These are phyloP conservation scores for Sebastes jordani DNA, from an alignment of 2,797 vertebrate genomes.

Conservation along the genomic window DNA sequence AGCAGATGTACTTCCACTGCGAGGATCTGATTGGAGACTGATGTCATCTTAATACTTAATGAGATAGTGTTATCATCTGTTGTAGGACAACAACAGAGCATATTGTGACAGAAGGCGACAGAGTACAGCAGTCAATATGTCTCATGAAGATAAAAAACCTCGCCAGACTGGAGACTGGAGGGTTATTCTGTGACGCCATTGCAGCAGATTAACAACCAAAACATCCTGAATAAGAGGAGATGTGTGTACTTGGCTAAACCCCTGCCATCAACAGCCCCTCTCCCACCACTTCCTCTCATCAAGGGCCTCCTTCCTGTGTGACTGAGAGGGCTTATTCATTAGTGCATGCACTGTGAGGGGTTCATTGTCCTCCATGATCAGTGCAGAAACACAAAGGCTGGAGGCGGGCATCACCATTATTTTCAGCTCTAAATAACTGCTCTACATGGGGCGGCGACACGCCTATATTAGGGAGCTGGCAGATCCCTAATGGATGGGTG, in stretches of 20 bases:
- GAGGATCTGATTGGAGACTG: background rate
- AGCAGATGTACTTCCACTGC: background rate
- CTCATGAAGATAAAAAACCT: slow-evolving; percentile 11
- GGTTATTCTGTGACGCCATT: slow-evolving; percentile 28
- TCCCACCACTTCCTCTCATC: slow-evolving; percentile 76
- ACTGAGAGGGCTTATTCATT: slow-evolving; percentile 80
- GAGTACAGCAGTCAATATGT: background rate
- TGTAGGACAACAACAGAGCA: background rate
- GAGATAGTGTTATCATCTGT: slow-evolving; percentile 5
- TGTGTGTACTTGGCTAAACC: slow-evolving; percentile 56
- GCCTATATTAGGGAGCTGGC: slow-evolving; percentile 71
- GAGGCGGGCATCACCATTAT: slow-evolving; percentile 75
- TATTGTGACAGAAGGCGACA: slow-evolving; percentile 2
- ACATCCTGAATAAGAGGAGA: slow-evolving; percentile 61
- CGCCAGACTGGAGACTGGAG: background rate
- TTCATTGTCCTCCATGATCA: slow-evolving; percentile 78
- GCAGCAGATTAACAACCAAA: slow-evolving; percentile 47
- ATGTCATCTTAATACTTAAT: background rate
- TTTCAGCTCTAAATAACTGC: slow-evolving; percentile 79
- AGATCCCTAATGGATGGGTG: slow-evolving; percentile 65
- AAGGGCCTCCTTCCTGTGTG: slow-evolving; percentile 77
- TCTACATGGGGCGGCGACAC: slow-evolving; percentile 58
- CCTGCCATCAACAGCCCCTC: slow-evolving; percentile 60
- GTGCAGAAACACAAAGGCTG: slow-evolving; percentile 72
- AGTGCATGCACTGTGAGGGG: slow-evolving; percentile 71